A percentile compares a stretch with the other conserved stretches of the same genome.
Evolutionary conservation across 1,140 invertebrate genomes (phyloP).

Genomic region (Drosophila equinoxialis): DNA sequence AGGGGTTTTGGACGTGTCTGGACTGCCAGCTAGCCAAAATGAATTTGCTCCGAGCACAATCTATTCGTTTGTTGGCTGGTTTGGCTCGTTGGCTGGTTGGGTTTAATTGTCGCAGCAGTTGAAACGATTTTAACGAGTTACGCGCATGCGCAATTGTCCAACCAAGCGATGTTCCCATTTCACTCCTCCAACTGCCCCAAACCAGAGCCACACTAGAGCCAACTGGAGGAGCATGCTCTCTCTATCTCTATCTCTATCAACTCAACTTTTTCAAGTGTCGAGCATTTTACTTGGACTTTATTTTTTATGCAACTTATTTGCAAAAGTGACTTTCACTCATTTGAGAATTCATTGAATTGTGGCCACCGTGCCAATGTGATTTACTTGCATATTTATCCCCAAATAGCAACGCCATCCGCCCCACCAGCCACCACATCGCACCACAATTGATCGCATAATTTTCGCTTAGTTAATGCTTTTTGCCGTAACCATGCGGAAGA

Average conservation of each 20-base stretch:
- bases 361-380: conserved; percentile 31
- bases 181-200: not conserved
- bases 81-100: conserved; percentile 16
- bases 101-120: conserved; percentile 62
- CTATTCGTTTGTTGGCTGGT: no score
- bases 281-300: not conserved
- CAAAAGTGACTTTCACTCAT: conserved; percentile 68
- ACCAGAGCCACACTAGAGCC: not conserved
- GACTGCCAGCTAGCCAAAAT: conserved; percentile 50
- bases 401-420: not conserved
- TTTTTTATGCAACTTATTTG: conserved; percentile 29
- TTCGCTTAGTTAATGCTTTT: not conserved
- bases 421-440: not conserved
- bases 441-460: not conserved
- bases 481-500: conserved; percentile 5
- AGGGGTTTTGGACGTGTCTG: conserved; percentile 51
- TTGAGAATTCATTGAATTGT: conserved; percentile 72
- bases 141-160: conserved; percentile 79
- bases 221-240: not conserved
- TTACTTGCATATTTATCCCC: conserved; percentile 44
- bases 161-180: conserved; percentile 50
- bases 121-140: conserved; percentile 71
- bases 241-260: not conserved
- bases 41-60: conserved; percentile 29
- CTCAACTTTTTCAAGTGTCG: not conserved